Conservation (phyloP, 92 coral and sea anemone species). For the Porites cylindrica region DNA sequence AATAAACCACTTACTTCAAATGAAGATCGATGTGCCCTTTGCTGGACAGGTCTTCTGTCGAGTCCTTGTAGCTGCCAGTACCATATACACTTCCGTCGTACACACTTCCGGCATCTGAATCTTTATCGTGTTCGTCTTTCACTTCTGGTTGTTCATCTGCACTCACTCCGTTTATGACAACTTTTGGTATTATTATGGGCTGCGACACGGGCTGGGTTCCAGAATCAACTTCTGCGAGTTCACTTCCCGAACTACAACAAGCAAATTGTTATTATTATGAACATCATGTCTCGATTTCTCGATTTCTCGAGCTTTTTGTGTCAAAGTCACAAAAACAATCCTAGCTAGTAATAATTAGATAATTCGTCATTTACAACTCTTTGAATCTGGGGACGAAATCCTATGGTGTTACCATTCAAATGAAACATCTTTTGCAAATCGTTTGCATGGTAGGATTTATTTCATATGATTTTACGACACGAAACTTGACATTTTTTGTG, state of each 20-base stretch:
- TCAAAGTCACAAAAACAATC: no score
- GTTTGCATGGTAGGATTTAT: no score
- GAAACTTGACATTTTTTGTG: no score
- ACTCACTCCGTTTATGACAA: constrained; percentile 65
- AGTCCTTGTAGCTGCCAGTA: constrained; percentile 60
- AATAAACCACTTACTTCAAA: constrained; percentile 36
- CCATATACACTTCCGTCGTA: constrained; percentile 88
- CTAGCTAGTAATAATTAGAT: no score
- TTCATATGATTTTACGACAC: no score
- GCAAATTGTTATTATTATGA: background rate
- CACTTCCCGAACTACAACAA: background rate
- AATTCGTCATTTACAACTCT: no score
- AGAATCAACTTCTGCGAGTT: constrained; percentile 25
- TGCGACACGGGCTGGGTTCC: constrained; percentile 6
- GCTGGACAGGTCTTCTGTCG: constrained; percentile 76
- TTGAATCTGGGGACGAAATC: no score
- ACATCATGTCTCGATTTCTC: no score
- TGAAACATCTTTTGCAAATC: no score
- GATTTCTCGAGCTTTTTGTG: no score
- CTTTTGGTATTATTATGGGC: constrained; percentile 61
- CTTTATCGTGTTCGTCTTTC: constrained; percentile 60
- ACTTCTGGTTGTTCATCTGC: constrained; percentile 51
- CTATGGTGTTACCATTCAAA: no score
- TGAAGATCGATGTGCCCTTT: constrained; percentile 87
- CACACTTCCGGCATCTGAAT: constrained; percentile 77